A percentile compares a stretch with the other conserved stretches of the same genome.
Conservation (phyloP, 2,113 vertebrate species). For the Hylia prasina region DNA sequence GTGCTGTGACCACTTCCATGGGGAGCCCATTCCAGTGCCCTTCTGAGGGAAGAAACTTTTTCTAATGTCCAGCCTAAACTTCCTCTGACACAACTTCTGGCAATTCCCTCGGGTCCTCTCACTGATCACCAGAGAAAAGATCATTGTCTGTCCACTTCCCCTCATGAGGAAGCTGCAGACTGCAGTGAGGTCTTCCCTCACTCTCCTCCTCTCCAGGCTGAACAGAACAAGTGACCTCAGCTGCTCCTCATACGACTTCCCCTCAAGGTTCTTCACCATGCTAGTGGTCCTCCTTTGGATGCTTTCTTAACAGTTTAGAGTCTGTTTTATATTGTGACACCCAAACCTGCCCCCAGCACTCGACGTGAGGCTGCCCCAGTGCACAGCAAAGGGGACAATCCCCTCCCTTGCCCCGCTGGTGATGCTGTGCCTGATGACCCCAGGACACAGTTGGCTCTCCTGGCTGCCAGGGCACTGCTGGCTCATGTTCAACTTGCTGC, state of each 20-base stretch:
- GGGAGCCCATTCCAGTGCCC: not conserved
- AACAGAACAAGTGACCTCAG: not conserved
- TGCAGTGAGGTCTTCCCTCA: not conserved
- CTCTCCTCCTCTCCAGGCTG: not conserved
- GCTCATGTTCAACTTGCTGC: not conserved
- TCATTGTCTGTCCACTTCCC: not conserved
- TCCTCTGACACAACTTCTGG: not conserved
- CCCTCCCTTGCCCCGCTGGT: accelerated
- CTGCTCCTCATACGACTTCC: accelerated
- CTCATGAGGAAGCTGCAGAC: not conserved
- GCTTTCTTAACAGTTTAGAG: too few species aligned
- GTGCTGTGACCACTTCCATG: not conserved
- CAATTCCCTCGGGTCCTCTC: accelerated
- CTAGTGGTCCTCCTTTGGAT: not conserved
- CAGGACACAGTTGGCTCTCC: not conserved
- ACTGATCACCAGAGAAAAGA: not conserved
- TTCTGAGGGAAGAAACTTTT: not conserved
- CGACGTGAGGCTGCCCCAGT: accelerated
- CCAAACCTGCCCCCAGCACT: not conserved
- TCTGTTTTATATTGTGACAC: not conserved
- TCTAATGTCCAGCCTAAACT: not conserved
- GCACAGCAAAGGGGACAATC: not conserved
- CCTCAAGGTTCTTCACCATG: not conserved
- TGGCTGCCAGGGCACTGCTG: not conserved
- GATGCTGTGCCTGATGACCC: accelerated